A percentile compares a stretch with the other conserved stretches of the same genome.
Conservation (phyloP, 2,888 invertebrate species). For the Heliconius sara region DNA sequence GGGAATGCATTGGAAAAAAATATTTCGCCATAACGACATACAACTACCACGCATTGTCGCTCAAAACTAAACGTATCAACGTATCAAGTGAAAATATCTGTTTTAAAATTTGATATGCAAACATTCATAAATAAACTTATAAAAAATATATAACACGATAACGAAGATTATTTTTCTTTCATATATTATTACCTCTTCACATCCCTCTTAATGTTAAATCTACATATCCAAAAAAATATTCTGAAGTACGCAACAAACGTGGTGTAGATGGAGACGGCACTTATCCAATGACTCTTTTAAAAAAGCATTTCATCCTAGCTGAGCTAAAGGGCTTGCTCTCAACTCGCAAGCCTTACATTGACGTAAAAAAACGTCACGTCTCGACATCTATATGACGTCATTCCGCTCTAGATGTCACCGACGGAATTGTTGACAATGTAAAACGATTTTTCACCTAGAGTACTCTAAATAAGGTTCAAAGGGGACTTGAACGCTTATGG, state of each 20-base stretch:
- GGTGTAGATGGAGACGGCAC: conserved; percentile 49
- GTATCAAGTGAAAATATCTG: too few species aligned
- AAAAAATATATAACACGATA: too few species aligned
- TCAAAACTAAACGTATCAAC: too few species aligned
- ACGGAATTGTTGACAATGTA: conserved; percentile 4
- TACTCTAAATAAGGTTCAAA: background rate
- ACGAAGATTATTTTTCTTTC: too few species aligned
- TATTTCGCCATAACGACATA: too few species aligned
- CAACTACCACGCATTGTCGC: too few species aligned
- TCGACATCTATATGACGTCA: conserved; percentile 41
- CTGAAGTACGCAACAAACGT: conserved; percentile 51
- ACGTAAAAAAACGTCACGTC: conserved; percentile 45
- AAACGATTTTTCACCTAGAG: conserved; percentile 5
- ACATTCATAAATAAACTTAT: too few species aligned
- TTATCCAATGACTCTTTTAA: conserved; percentile 51
- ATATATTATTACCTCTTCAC: background rate
- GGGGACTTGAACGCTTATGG: too few species aligned
- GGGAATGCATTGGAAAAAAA: too few species aligned
- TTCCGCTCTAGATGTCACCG: conserved; percentile 12
- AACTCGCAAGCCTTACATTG: conserved; percentile 50
- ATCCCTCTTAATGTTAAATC: conserved; percentile 38
- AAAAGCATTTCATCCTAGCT: conserved; percentile 49
- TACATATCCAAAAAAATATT: conserved; percentile 52
- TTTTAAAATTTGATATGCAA: too few species aligned
- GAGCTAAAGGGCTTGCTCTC: conserved; percentile 46